Conservation (phyloP, 2,797 vertebrate genomes). For the Sebastes matsubarae region DNA sequence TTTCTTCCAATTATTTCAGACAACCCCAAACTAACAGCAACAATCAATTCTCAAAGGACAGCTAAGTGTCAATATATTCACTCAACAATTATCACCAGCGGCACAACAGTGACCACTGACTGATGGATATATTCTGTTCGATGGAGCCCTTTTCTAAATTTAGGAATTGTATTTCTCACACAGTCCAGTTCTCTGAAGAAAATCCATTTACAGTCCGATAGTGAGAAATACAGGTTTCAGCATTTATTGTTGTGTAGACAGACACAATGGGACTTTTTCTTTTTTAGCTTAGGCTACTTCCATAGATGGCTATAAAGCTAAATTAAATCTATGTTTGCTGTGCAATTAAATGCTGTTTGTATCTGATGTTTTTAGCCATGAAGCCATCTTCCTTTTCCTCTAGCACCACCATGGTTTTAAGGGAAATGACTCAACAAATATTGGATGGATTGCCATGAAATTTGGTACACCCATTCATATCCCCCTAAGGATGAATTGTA, state of each 20-base stretch:
- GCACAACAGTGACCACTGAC: neutral
- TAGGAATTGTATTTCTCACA: conserved; percentile 8
- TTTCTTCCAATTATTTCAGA: conserved; percentile 45
- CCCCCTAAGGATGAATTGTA: neutral
- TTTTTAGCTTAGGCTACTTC: neutral
- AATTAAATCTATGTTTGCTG: neutral
- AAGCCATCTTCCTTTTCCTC: neutral
- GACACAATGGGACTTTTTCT: neutral
- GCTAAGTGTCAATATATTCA: conserved; percentile 24
- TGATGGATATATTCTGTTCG: conserved; percentile 11
- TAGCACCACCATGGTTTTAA: neutral
- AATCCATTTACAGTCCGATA: conserved; percentile 1
- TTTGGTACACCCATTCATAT: neutral
- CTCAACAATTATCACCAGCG: conserved; percentile 11
- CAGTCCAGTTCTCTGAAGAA: conserved; percentile 1
- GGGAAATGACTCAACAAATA: neutral
- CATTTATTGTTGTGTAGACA: neutral
- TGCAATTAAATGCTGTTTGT: neutral
- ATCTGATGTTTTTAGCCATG: neutral
- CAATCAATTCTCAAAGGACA: conserved; percentile 8
- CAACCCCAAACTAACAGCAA: conserved; percentile 6
- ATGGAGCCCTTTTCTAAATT: neutral
- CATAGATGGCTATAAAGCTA: neutral
- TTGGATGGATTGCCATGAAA: neutral
- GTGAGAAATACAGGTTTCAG: neutral